Evolutionary conservation across 2,888 invertebrate species (phyloP).

Genomic region (Diarsia mendica): DNA sequence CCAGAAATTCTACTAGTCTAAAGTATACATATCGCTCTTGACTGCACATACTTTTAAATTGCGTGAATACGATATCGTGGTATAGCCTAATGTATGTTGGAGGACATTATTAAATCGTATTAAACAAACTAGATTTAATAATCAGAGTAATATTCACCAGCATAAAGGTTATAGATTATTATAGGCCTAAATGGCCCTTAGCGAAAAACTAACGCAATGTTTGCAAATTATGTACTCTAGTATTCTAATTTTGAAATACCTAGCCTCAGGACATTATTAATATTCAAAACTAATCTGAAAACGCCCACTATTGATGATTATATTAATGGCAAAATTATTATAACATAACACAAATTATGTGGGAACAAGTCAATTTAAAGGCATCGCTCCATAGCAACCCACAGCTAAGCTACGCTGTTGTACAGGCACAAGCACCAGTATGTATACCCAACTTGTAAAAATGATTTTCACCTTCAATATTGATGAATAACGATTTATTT

Average conservation of each 20-base stretch:
- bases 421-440: too few relatives aligned
- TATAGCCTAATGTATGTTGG: too few relatives aligned
- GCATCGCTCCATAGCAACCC: not conserved
- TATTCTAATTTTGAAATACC: slow-evolving; percentile 1
- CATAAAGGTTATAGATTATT: not conserved
- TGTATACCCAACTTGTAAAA: too few relatives aligned
- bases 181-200: not conserved
- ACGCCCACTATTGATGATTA: too few relatives aligned
- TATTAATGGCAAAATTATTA: not conserved
- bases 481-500: too few relatives aligned
- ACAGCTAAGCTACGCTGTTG: not conserved
- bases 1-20: too few relatives aligned
- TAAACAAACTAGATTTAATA: too few relatives aligned
- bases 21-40: too few relatives aligned
- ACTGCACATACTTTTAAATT: not conserved
- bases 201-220: not conserved
- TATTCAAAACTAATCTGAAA: not conserved
- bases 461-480: too few relatives aligned
- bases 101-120: too few relatives aligned
- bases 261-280: not conserved
- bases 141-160: not conserved
- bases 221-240: not conserved
- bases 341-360: not conserved
- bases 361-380: not conserved
- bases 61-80: not conserved